phyloP scores from a whole-genome alignment of 2,113 vertebrate species.

The Columba janthina region DNA sequence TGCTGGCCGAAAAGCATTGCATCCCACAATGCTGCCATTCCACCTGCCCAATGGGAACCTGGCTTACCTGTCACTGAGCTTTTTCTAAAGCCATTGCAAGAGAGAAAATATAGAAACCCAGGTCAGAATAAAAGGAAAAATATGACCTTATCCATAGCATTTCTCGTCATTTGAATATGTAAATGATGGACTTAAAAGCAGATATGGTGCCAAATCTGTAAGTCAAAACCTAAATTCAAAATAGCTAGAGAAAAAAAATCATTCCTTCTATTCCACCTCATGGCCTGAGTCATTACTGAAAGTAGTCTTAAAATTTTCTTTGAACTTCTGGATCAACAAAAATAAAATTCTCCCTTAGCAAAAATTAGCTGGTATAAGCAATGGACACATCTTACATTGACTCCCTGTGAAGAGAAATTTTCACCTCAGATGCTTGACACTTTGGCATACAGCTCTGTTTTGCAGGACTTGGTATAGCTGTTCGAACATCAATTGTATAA shows the following conservation, averaged over 20 bases:
- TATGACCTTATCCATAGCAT: neutral
- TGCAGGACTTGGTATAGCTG: neutral
- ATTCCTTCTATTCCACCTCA: neutral
- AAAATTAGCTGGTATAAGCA: neutral
- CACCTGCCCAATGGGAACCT: neutral
- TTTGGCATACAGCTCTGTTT: neutral
- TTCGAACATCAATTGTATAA: neutral
- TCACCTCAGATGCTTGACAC: neutral
- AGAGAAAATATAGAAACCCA: neutral
- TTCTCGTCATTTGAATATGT: neutral
- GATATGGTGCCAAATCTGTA: neutral
- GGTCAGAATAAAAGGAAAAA: neutral
- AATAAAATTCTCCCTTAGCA: neutral
- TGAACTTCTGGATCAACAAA: neutral
- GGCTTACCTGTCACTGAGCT: neutral
- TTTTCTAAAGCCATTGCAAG: neutral
- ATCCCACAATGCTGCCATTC: neutral
- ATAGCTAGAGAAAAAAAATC: neutral
- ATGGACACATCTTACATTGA: neutral
- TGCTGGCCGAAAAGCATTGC: neutral
- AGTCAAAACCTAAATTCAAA: neutral
- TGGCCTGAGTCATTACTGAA: neutral
- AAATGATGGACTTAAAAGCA: neutral
- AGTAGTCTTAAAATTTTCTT: neutral
- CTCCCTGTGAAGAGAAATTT: neutral